Evolutionary conservation across 2,888 invertebrate genomes (phyloP), one percentile per base, ranked within the genome.

Genomic region (Drosophila seclusa): DNA sequence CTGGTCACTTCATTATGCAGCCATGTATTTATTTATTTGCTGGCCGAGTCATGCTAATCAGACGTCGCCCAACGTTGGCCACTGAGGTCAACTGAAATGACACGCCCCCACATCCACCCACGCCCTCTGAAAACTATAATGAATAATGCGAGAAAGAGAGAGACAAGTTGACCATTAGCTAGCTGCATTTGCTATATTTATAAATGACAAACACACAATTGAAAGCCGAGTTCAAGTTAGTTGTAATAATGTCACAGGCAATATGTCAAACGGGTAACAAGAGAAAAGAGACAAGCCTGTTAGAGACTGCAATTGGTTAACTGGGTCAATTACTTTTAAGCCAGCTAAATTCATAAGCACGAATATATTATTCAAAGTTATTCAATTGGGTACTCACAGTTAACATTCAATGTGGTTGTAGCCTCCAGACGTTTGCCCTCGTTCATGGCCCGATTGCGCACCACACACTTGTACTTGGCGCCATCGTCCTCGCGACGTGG

Each of bases 401-500:
- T 97, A 76, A 98, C 98, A 93, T 96, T 96, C 68, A 98, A 94
- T 31, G 96, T 95, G 74, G 98, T 96, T 18, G 95, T 95, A 21
- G 97, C 95, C 87, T 97, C 97, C 76, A 98, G 94, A 82, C 97
- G 97, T 68, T 96, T 95, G 49, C 96, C 96, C 69, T 96, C 96
- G 1, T 96, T 95, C 95, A 98, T 96, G 78, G 98, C 98, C 54
- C 98, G 94, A 94, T 98, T 98, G 95, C 96, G 96, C 60, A 98
- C 98, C 77, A 96, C 96, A 93, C 98, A 98, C 70, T 96, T 95
- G 93, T 96, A 98, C 60, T 95, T 94, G 68, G 97, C 96, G 13
- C 96, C 96, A 91, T 98, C 98, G 92, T 98, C 98, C 77, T 97
- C 97, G 76, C 97, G 95, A 36, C 95, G 95, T 5, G 98, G 98